Evolutionary conservation across 2,113 vertebrate species (phyloP).

Genomic region (Malaclemys terrapin): DNA sequence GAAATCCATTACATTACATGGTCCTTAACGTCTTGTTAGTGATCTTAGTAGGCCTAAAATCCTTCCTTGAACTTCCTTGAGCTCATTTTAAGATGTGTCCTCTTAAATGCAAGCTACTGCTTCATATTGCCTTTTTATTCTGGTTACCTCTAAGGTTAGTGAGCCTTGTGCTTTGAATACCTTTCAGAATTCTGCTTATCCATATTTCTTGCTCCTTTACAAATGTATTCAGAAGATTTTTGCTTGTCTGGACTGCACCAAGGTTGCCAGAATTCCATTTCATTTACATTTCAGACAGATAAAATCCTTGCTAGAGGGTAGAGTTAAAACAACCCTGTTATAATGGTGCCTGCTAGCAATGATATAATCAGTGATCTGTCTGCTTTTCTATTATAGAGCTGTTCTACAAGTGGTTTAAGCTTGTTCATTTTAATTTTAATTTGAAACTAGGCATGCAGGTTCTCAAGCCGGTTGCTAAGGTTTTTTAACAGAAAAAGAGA

Average conservation of each 20-base stretch:
- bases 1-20: not conserved
- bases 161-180: not conserved
- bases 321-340: conserved; percentile 17
- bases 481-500: not conserved
- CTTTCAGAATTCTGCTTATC: not conserved
- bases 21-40: conserved; percentile 1
- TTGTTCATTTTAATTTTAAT: conserved; percentile 40
- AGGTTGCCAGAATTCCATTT: conserved; percentile 43
- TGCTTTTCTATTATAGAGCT: fast-evolving
- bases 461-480: conserved; percentile 14
- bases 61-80: conserved; percentile 20
- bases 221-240: conserved; percentile 13
- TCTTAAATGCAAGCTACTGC: not conserved
- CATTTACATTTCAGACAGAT: conserved; percentile 52
- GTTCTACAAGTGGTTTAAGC: conserved; percentile 25
- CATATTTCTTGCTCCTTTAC: not conserved
- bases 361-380: conserved; percentile 55
- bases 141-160: not conserved
- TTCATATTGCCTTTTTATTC: not conserved
- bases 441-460: not conserved
- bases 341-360: conserved; percentile 37
- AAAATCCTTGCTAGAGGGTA: conserved; percentile 34
- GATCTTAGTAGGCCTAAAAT: conserved; percentile 38
- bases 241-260: conserved; percentile 15
- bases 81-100: conserved; percentile 8